Evolutionary conservation across 1,140 invertebrate genomes (phyloP), one percentile per base, ranked within the genome.

Genomic region (Dinoponera quadriceps): DNA sequence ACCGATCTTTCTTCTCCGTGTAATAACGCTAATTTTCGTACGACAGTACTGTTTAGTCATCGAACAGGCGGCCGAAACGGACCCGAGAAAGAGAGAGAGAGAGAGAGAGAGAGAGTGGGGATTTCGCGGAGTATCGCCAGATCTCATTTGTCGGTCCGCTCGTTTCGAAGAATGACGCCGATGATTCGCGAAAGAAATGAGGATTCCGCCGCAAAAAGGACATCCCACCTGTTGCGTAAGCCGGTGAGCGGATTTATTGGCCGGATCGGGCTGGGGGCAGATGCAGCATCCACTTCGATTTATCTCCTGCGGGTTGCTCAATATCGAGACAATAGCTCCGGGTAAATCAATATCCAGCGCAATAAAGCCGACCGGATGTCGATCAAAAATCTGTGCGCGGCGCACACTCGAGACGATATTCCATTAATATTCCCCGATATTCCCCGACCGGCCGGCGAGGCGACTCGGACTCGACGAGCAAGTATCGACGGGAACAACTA

Each of bases 131-230:
- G n/a, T n/a, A n/a, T n/a, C n/a, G n/a, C n/a, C n/a, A n/a, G 27
- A 60, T 59, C 25, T 72, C 1, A 44, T 59, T 72, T 25, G n/a
- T 29, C 27, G 54, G 16, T 78, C 49, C 69, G 0, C 18, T 2
- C 11, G n/a, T 20, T 27, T 25, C n/a, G 14, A 51, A 51, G 29
- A 49, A 22, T 65, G 60, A 69, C 1, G 11, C 22, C n/a, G 84
- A 75, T 48, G 49, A 59, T 83, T 73, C 48, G 27, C 27, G 83
- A 82, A 90, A 91, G 89, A 89, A 90, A 87, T 87, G 83, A 51
- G 75, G 71, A 86, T 71, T 29, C 38, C 13, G 33, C 51, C 16
- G n/a, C 44, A 62, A 85, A 85, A 82, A 85, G 69, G 65, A 77
- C 54, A 85, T 85, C 81, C n/a, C 85, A 81, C 82, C 82, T 85